These are phyloP conservation scores for Centropus unirufus DNA, from an alignment of 2,113 vertebrate species.

Conservation along the genomic window DNA sequence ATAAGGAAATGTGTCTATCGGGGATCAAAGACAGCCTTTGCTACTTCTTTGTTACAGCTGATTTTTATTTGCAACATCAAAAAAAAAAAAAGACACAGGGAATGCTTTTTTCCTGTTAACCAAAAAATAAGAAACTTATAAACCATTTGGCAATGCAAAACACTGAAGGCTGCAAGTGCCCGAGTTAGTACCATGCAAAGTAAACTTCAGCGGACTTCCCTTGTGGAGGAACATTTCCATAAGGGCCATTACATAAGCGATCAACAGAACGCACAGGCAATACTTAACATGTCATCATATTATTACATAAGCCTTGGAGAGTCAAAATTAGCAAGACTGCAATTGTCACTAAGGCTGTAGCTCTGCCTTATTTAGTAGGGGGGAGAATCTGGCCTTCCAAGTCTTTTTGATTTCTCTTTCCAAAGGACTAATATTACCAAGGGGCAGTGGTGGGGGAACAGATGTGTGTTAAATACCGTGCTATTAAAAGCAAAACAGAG, in stretches of 20 bases:
- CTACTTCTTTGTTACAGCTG: not conserved
- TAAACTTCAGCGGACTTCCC: slow-evolving; percentile 1
- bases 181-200: not conserved
- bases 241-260: slow-evolving; percentile 41
- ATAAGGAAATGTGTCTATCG: not conserved
- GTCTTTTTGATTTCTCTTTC: slow-evolving; percentile 28
- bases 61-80: not conserved
- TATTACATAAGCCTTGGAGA: slow-evolving; percentile 38
- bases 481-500: slow-evolving; percentile 62
- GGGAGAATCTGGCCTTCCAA: slow-evolving; percentile 4
- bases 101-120: not conserved
- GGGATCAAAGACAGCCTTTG: not conserved
- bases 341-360: slow-evolving; percentile 12
- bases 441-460: not conserved
- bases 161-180: not conserved
- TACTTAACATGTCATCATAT: slow-evolving; percentile 33
- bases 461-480: slow-evolving; percentile 28
- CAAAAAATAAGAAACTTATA: not conserved
- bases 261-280: slow-evolving; percentile 43
- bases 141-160: not conserved
- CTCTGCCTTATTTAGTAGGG: not conserved
- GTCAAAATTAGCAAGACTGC: slow-evolving; percentile 38
- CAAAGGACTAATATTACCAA: not conserved
- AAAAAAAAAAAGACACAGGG: not conserved
- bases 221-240: slow-evolving; percentile 1